Evolutionary conservation across 1,140 invertebrate species (phyloP), one percentile per base, ranked within the genome.

Genomic region (Berghia stephanieae): DNA sequence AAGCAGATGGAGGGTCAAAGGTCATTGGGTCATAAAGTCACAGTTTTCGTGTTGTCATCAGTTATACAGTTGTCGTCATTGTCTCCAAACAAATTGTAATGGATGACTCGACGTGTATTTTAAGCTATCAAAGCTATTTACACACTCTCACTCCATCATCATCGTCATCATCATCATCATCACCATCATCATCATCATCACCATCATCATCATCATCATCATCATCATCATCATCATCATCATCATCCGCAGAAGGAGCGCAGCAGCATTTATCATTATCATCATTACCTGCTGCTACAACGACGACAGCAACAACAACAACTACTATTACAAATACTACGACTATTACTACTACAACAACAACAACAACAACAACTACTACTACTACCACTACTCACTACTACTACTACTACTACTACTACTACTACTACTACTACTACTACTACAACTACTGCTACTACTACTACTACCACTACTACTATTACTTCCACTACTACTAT

Each of bases 371-470:
- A 57, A 57, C 55, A 57, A 21, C 46, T 52, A 52, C 46, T 52
- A 52, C 46, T n/a, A n/a, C n/a, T n/a, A n/a, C n/a, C n/a, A n/a
- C n/a, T n/a, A n/a, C n/a, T n/a, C n/a, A n/a, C n/a, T 52, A 52
- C 46, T 52, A 52, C 46, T 52, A 52, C 46, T 52, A 52, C 46
- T 52, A 52, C 46, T 52, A 52, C 46, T 52, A 52, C 46, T 52
- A 52, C 46, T 52, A 52, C 46, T 52, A 52, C 46, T 52, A 52
- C 46, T 52, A 52, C 46, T 52, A 52, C 46, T 52, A 52, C 46
- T 52, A 52, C 46, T 52, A 52, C 46, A 16, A 52, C 46, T 52
- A 52, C 46, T 52, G n/a, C 46, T 52, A 52, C 46, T 52, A 52
- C 46, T 52, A 52, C 46, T 52, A 52, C 46, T 52, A 52, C 46